Percentiles rank a stretch among this genome's conserved stretches.
phyloP scores from a whole-genome alignment of 92 coral and sea anemone genomes.

The Epizoanthus scotinus region DNA sequence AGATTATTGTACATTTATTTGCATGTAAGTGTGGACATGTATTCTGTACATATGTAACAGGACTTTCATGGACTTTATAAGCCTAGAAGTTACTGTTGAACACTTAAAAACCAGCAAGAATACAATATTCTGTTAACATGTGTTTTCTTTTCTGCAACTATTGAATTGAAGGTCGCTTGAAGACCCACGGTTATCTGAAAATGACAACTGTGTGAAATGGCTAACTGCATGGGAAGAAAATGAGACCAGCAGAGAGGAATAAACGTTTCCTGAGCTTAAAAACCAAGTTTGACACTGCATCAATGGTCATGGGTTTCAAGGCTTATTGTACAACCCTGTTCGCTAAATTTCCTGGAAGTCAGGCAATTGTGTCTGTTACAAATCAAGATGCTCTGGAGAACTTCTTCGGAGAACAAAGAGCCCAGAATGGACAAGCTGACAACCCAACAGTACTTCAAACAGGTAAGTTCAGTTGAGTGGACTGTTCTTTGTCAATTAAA shows the following conservation, averaged over 20 bases:
- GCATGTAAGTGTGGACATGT: no score
- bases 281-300: conserved; percentile 44
- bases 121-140: no score
- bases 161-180: conserved; percentile 44
- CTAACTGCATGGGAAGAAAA: conserved; percentile 25
- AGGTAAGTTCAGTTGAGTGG: no score
- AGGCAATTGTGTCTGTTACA: no score
- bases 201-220: conserved; percentile 29
- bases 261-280: conserved; percentile 38
- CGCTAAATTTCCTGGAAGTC: no score
- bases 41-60: no score
- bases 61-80: no score
- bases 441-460: conserved; percentile 55
- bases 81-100: no score
- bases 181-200: conserved; percentile 40
- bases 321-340: conserved; percentile 30
- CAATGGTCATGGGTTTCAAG: conserved; percentile 56
- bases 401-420: conserved; percentile 52
- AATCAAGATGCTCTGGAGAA: conserved; percentile 51
- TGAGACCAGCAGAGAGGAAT: conserved; percentile 27
- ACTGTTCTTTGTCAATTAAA: no score
- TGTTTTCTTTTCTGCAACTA: no score
- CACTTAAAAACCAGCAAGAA: no score
- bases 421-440: conserved; percentile 49
- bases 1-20: no score